Base-by-base conservation (phyloP, 2,113 vertebrate genomes). In the Fregetta grallaria region DNA sequence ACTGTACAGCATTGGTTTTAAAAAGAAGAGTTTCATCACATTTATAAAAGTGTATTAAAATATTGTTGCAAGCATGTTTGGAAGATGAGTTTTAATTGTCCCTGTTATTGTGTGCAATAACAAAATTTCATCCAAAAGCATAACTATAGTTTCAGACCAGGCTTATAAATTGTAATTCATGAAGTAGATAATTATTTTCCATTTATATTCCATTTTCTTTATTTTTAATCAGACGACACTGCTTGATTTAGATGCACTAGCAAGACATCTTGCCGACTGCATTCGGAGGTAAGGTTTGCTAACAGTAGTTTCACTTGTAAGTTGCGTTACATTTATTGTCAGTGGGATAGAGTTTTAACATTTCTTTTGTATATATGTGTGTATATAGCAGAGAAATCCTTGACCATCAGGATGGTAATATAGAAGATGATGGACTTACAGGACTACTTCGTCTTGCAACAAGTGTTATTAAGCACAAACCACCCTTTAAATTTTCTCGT, bases 381-480 rank as follows among this genome's bases (percentile, higher is more conserved):
- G 52, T 44, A 29, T 96, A 11, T 94, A 99, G 99, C 97, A 98
- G 99, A 52, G 99, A 99, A 98, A 99, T 99, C 93, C 98, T 99
- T 78, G 99, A 99, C 98, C 99, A 99, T 96, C 99, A 99, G 88
- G 99, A 99, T 78, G 99, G 99, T 21, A 98, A 98, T n/a, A 86
- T 99, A 49, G 99, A 99, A 98, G 99, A 99, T 74, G 99, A 99
- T 80, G 99, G 99, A 4, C 98, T 99, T 92, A 99, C 99, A 0
- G 99, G 99, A 25, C 98, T 99, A 7, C 98, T 99, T 52, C 98
- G 99, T 14, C 98, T 99, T 26, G 99, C 99, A 85, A 99, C 99
- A 68, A 99, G 99, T 65, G 99, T 99, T 47, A 98, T 99, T 93
- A 99, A 99, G 96, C 99, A 99, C 98, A 99, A 99, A 73, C 99